These are phyloP conservation scores for Sebastes iracundus DNA, from an alignment of 2,797 vertebrate genomes.

Conservation along the genomic window DNA sequence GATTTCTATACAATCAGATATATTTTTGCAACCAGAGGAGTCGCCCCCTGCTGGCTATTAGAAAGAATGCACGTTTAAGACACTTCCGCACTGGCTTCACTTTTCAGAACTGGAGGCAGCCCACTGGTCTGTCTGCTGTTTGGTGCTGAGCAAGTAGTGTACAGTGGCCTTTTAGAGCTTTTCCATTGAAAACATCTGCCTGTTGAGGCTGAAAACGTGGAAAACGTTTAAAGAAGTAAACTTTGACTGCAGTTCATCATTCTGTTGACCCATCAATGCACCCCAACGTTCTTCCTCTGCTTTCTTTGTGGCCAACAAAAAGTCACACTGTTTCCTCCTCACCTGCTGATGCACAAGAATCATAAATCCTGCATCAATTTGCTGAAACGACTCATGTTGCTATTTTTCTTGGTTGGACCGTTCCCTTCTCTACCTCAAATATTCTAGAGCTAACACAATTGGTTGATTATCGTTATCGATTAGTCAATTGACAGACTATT, in stretches of 20 bases:
- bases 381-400: not conserved
- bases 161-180: too few species aligned
- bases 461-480: not conserved
- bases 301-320: not conserved
- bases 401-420: not conserved
- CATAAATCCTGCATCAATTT: not conserved
- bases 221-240: not conserved
- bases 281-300: not conserved
- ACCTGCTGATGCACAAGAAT: not conserved
- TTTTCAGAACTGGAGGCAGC: too few species aligned
- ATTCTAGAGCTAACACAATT: not conserved
- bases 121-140: not conserved
- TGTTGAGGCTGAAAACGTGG: not conserved
- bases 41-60: not conserved
- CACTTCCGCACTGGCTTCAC: too few species aligned
- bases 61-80: too few species aligned
- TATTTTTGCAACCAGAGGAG: too few species aligned
- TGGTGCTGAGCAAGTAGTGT: too few species aligned
- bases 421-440: not conserved
- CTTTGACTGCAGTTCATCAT: not conserved
- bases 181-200: not conserved
- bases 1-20: too few species aligned
- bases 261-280: not conserved
- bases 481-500: not conserved
- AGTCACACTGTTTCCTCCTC: not conserved